These are phyloP conservation scores for Chrysolina americana DNA, from an alignment of 2,888 invertebrate species.

Conservation along the genomic window DNA sequence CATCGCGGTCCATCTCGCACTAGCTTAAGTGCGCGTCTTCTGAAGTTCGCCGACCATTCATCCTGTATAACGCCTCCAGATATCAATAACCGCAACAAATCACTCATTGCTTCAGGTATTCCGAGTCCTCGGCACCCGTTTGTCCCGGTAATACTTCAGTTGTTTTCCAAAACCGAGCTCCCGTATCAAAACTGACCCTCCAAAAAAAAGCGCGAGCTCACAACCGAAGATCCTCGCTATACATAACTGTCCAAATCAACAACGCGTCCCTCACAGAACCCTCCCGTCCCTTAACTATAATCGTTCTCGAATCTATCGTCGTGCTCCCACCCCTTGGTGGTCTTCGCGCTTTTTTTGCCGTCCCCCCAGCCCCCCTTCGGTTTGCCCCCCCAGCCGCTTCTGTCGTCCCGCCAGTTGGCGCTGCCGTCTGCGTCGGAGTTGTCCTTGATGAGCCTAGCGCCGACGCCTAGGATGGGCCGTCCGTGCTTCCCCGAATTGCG, in stretches of 20 bases:
- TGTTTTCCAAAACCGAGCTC: no score
- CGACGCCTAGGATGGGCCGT: conserved; percentile 66
- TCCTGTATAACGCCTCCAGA: no score
- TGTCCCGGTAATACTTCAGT: no score
- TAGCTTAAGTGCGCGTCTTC: no score
- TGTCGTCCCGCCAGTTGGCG: conserved; percentile 52
- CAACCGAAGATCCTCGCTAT: no score
- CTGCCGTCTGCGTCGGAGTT: conserved; percentile 50
- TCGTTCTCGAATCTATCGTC: conserved; percentile 67
- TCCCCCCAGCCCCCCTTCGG: conserved; percentile 50
- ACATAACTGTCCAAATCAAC: background rate
- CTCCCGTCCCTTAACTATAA: conserved; percentile 59
- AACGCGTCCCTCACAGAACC: background rate
- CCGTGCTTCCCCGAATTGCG: conserved; percentile 52
- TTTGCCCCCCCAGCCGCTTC: conserved; percentile 44
- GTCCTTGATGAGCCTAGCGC: conserved; percentile 60
- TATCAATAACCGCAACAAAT: no score
- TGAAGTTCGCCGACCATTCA: no score
- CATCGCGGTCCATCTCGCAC: no score
- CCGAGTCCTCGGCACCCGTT: no score
- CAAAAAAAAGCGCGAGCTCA: no score
- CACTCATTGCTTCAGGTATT: no score
- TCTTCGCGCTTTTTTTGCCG: conserved; percentile 43
- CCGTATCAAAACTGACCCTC: no score
- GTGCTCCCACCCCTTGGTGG: conserved; percentile 65